These are phyloP conservation scores for Litoditis marina DNA, from an alignment of 2,888 invertebrate species.

Conservation along the genomic window DNA sequence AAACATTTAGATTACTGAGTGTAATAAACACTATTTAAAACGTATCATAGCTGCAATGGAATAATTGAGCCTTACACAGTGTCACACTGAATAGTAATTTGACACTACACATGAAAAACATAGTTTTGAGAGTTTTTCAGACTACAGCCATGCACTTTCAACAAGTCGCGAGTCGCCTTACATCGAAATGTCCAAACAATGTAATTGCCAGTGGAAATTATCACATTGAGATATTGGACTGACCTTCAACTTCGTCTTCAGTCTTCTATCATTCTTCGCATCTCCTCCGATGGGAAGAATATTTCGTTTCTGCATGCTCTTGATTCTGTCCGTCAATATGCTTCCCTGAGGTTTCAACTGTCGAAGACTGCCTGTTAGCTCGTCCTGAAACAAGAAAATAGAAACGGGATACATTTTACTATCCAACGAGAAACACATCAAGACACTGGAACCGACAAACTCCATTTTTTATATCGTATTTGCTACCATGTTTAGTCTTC, in stretches of 20 bases:
- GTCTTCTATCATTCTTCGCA: constrained; percentile 17
- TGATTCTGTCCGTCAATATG: constrained; percentile 35
- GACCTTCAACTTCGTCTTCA: constrained; percentile 32
- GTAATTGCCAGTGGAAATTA: not conserved
- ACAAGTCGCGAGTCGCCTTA: not conserved
- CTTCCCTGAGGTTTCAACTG: constrained; percentile 39
- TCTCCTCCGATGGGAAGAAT: constrained; percentile 39
- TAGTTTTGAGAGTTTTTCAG: too few relatives aligned
- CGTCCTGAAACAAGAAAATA: constrained; percentile 20
- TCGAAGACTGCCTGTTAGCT: constrained; percentile 28
- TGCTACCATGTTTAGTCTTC: too few relatives aligned
- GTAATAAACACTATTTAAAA: not conserved
- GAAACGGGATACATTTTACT: not conserved
- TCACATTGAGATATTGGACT: not conserved
- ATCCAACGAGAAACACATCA: not conserved
- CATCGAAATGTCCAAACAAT: not conserved
- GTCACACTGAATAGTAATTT: too few relatives aligned
- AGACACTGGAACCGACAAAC: not conserved
- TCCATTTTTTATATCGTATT: not conserved
- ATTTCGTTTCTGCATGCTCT: constrained; percentile 39
- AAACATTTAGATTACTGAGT: not conserved
- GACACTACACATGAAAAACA: too few relatives aligned
- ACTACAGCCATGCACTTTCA: too few relatives aligned
- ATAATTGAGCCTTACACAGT: too few relatives aligned
- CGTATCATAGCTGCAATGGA: not conserved